Conservation (phyloP, 2,888 invertebrate species). For the Melinaea marsaeus region DNA sequence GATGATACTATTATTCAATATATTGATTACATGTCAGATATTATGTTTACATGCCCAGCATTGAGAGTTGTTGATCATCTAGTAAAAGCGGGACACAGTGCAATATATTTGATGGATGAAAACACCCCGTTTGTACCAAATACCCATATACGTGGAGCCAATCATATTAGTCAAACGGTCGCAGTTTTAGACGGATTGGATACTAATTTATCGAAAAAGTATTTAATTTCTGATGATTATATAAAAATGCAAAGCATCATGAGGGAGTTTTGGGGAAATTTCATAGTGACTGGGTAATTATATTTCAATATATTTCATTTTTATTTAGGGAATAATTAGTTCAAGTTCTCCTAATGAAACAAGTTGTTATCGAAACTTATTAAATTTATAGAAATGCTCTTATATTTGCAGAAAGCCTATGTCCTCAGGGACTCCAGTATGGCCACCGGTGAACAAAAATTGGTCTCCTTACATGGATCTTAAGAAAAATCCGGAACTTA, state of each 20-base stretch:
- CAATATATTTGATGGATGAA: slow-evolving; percentile 42
- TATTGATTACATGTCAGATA: slow-evolving; percentile 49
- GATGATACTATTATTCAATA: slow-evolving; percentile 33
- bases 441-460: slow-evolving; percentile 38
- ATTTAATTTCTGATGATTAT: slow-evolving; percentile 29
- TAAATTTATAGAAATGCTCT: neutral
- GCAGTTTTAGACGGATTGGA: slow-evolving; percentile 33
- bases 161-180: slow-evolving; percentile 35
- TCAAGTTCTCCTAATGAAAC: too few species aligned
- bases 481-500: slow-evolving; percentile 34
- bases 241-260: slow-evolving; percentile 34
- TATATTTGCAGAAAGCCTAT: slow-evolving; percentile 43
- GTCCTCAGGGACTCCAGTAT: slow-evolving; percentile 31
- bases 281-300: slow-evolving; percentile 41
- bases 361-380: too few species aligned
- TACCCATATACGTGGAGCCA: slow-evolving; percentile 40
- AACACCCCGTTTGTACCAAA: slow-evolving; percentile 37
- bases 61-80: slow-evolving; percentile 18
- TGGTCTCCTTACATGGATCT: slow-evolving; percentile 44
- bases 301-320: too few species aligned
- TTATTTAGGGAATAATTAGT: too few species aligned
- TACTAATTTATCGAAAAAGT: slow-evolving; percentile 21
- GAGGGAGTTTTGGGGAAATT: slow-evolving; percentile 46
- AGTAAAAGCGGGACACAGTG: slow-evolving; percentile 34
- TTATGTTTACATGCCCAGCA: slow-evolving; percentile 39